Evolutionary conservation across 2,113 vertebrate genomes (phyloP).

Genomic region (Isurus oxyrinchus): DNA sequence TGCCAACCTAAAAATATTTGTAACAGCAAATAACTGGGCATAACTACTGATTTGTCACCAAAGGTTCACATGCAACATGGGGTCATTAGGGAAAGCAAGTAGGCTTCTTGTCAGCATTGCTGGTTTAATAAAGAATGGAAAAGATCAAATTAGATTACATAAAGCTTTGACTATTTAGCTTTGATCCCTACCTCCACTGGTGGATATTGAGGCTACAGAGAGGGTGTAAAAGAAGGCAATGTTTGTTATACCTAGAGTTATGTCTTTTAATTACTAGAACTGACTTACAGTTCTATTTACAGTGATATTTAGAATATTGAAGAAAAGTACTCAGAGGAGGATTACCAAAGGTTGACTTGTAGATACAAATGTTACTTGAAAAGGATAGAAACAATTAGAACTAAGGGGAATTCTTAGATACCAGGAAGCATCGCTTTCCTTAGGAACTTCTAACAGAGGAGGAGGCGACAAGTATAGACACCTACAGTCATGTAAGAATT

Average conservation of each 20-base stretch:
- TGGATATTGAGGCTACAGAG: not conserved
- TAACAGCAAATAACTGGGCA: not conserved
- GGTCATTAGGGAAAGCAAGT: not conserved
- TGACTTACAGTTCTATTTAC: not conserved
- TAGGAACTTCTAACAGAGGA: not conserved
- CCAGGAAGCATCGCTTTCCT: not conserved
- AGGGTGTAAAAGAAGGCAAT: not conserved
- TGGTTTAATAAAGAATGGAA: not conserved
- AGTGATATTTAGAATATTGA: not conserved
- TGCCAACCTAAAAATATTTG: not conserved
- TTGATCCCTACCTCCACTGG: not conserved
- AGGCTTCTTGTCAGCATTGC: not conserved
- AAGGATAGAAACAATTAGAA: not conserved
- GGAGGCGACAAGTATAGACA: not conserved
- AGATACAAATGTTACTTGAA: not conserved
- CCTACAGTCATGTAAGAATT: no score
- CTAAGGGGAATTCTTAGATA: not conserved
- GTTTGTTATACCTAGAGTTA: not conserved
- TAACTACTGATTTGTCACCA: not conserved
- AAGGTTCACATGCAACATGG: not conserved
- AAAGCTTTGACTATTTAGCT: not conserved
- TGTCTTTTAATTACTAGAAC: not conserved
- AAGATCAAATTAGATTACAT: not conserved
- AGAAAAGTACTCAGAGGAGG: not conserved
- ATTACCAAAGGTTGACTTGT: not conserved